phyloP scores from a whole-genome alignment of 1,140 invertebrate genomes.

The Meloidogyne hapla region DNA sequence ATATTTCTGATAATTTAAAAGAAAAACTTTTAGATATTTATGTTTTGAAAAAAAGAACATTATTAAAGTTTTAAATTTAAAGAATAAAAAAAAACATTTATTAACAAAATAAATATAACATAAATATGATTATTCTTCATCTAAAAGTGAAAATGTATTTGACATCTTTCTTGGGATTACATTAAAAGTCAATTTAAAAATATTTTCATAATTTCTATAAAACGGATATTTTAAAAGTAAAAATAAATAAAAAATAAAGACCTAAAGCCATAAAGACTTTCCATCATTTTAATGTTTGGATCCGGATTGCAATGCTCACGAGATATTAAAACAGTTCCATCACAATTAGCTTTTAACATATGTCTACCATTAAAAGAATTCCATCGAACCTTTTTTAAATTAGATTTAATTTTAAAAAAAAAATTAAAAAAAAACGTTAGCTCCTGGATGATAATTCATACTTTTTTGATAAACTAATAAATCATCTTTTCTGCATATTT shows the following conservation, averaged over 20 bases:
- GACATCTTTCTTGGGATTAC: conserved; percentile 47
- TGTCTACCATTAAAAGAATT: conserved; percentile 20
- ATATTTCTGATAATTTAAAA: no score
- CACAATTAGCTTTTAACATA: conserved; percentile 31
- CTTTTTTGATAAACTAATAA: conserved; percentile 52
- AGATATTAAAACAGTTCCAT: conserved; percentile 39
- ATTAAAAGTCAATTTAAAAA: conserved; percentile 48
- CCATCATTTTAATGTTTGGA: conserved; percentile 33
- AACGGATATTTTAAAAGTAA: conserved; percentile 22
- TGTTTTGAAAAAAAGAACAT: background rate
- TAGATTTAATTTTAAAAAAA: background rate
- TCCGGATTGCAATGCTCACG: conserved; percentile 34
- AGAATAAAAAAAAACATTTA: background rate
- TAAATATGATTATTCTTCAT: conserved; percentile 32
- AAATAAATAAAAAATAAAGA: background rate
- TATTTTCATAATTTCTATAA: conserved; percentile 34
- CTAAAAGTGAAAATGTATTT: conserved; percentile 44
- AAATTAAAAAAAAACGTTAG: conserved; percentile 50
- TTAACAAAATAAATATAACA: conserved; percentile 18
- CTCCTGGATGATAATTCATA: conserved; percentile 61
- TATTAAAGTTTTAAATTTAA: background rate
- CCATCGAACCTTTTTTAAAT: conserved; percentile 25
- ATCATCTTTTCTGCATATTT: conserved; percentile 53
- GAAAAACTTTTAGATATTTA: background rate
- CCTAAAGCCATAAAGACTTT: conserved; percentile 32